These are phyloP conservation scores for Aphyosemion australe DNA, from an alignment of 2,113 vertebrate genomes.

Conservation along the genomic window DNA sequence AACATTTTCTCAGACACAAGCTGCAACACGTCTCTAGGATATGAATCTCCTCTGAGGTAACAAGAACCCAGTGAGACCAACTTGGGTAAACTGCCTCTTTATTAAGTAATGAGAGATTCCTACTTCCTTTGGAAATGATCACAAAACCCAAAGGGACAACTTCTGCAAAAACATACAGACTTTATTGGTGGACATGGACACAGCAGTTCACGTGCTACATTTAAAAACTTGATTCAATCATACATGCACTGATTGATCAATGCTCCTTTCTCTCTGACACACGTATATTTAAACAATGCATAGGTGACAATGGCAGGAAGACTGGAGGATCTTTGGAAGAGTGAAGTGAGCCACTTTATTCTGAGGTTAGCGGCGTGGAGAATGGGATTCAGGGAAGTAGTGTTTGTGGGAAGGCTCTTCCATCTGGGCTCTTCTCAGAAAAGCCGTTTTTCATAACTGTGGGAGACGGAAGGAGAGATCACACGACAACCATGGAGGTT, in stretches of 20 bases:
- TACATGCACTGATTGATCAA: slow-evolving; percentile 36
- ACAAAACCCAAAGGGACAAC: neutral
- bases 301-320: slow-evolving; percentile 65
- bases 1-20: neutral
- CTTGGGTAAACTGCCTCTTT: neutral
- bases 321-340: slow-evolving; percentile 49
- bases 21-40: neutral
- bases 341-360: slow-evolving; percentile 3
- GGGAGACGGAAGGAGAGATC: slow-evolving; percentile 26
- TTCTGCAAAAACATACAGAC: slow-evolving; percentile 46
- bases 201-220: slow-evolving; percentile 5
- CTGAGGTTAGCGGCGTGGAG: slow-evolving; percentile 14
- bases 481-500: slow-evolving; percentile 11
- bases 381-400: slow-evolving; percentile 2
- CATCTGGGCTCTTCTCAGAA: slow-evolving; percentile 80
- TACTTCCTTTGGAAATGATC: no score
- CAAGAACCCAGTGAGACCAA: neutral
- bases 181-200: slow-evolving; percentile 58
- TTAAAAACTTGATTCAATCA: slow-evolving; percentile 27
- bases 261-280: slow-evolving; percentile 5
- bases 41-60: neutral
- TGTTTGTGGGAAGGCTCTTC: slow-evolving; percentile 27
- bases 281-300: slow-evolving; percentile 46
- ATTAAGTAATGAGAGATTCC: neutral
- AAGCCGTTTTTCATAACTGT: slow-evolving; percentile 95